Base-by-base conservation (phyloP, 2,888 invertebrate species). In the Lasiommata megera region DNA sequence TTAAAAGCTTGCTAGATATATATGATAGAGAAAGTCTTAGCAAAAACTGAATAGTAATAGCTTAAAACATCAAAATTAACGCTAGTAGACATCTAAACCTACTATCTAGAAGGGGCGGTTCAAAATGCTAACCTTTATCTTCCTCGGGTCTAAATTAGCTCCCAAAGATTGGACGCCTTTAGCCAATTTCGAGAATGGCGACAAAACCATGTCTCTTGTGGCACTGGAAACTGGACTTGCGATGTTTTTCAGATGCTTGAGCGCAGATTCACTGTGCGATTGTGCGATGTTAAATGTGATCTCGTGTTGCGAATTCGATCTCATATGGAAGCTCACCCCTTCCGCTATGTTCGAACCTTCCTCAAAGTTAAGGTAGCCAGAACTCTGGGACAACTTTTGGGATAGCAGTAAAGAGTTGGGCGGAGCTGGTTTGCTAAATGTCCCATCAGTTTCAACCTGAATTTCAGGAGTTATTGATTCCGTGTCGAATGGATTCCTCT, bases 91-190 rank as follows among this genome's bases (percentile, higher is more conserved):
- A 23, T 3, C 2, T 23, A 41, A 18, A 18, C 2, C 11, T 9
- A 11, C 18, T 9, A n/a, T n/a, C n/a, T n/a, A n/a, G n/a, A n/a
- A n/a, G n/a, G n/a, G n/a, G n/a, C n/a, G n/a, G n/a, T n/a, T n/a
- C n/a, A n/a, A 44, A n/a, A 36, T 16, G 60, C 67, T 60, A 66
- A 90, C 91, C 85, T 91, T 92, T 12, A 96, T 92, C 77, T 96
- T 96, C 61, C 96, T 92, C 0, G 96, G 96, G 86, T 97, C 97
- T 71, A 97, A 91, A 86, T 96, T 97, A 11, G 96, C 94, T 0
- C 97, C 95, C 51, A 97, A 91, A 72, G 92, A 95, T 79, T 97
- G 97, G 70, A 97, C 94, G 0, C 97, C 97, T 79, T 96, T 96
- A 0, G 97, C 97, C 47, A 97, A 84, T 77, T 96, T 97, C 0